A percentile compares a stretch with the other conserved stretches of the same genome.
Conservation (phyloP, 2,113 vertebrate species). For the Paratilapia polleni region DNA sequence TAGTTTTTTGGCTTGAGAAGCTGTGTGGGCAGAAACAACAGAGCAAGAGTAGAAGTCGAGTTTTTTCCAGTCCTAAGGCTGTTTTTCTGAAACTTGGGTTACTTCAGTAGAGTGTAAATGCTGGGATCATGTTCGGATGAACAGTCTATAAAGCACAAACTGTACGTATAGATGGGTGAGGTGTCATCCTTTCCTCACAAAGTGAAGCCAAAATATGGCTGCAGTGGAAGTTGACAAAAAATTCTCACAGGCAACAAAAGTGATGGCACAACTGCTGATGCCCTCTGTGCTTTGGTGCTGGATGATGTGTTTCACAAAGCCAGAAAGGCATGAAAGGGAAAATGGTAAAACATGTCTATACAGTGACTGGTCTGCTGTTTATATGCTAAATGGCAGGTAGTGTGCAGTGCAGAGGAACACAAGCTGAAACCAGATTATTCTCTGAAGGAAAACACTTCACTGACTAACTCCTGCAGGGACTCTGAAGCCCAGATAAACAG, state of each 20-base stretch:
- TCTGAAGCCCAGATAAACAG: conserved; percentile 1
- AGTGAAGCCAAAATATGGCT: neutral
- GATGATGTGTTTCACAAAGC: neutral
- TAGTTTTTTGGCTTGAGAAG: neutral
- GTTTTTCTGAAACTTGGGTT: neutral
- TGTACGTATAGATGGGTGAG: neutral
- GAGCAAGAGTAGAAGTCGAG: neutral
- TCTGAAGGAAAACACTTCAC: neutral
- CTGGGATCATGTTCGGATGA: neutral
- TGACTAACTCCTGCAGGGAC: neutral
- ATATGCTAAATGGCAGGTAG: neutral
- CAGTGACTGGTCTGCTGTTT: neutral
- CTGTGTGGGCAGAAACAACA: neutral
- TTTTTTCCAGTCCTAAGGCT: neutral
- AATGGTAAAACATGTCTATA: neutral
- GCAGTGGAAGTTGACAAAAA: neutral
- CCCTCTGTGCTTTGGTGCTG: no score
- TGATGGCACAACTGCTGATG: no score
- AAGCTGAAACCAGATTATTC: conserved; percentile 4
- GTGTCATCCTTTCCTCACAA: neutral
- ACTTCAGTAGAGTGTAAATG: neutral
- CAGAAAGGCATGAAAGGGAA: neutral
- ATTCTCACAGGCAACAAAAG: no score
- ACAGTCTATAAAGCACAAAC: neutral
- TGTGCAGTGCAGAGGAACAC: neutral